phyloP scores from a whole-genome alignment of 37 sponge, comb jelly and placozoan genomes.

The Chondrosia reniformis region DNA sequence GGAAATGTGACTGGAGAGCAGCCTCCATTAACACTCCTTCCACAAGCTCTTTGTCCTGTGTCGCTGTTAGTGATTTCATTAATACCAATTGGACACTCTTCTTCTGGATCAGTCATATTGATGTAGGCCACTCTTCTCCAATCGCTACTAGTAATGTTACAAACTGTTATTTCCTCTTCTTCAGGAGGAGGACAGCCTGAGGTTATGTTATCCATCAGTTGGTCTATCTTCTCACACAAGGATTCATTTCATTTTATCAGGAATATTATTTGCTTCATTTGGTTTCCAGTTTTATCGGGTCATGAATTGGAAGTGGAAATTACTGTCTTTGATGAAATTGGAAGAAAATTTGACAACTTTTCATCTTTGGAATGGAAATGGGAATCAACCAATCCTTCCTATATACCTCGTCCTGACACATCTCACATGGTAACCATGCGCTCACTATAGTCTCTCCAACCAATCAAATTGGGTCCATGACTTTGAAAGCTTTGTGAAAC shows the following conservation, averaged over 20 bases:
- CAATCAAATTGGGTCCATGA: too few species aligned
- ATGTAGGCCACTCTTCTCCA: slow-evolving; percentile 31
- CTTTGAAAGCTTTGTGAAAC: too few species aligned
- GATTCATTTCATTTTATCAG: too few species aligned
- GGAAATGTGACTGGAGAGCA: background rate
- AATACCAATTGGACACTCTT: slow-evolving; percentile 14
- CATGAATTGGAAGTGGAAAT: slow-evolving; percentile 50
- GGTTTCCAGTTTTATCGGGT: slow-evolving; percentile 53
- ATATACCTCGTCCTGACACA: slow-evolving; percentile 8
- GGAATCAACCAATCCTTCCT: slow-evolving; percentile 23
- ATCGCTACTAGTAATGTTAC: background rate
- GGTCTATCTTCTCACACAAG: too few species aligned
- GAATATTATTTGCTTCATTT: background rate
- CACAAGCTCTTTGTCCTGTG: slow-evolving; percentile 6
- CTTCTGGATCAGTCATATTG: slow-evolving; percentile 19
- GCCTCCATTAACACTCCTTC: background rate
- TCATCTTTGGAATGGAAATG: slow-evolving; percentile 62
- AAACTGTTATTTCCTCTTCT: too few species aligned
- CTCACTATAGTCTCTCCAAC: too few species aligned
- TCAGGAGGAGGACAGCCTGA: too few species aligned
- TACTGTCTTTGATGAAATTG: slow-evolving; percentile 57
- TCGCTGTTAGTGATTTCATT: slow-evolving; percentile 2
- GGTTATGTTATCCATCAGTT: too few species aligned
- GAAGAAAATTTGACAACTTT: slow-evolving; percentile 73
- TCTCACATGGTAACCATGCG: too few species aligned